Evolutionary conservation across 2,888 invertebrate species (phyloP).

Genomic region (Meliscaeva auricollis): DNA sequence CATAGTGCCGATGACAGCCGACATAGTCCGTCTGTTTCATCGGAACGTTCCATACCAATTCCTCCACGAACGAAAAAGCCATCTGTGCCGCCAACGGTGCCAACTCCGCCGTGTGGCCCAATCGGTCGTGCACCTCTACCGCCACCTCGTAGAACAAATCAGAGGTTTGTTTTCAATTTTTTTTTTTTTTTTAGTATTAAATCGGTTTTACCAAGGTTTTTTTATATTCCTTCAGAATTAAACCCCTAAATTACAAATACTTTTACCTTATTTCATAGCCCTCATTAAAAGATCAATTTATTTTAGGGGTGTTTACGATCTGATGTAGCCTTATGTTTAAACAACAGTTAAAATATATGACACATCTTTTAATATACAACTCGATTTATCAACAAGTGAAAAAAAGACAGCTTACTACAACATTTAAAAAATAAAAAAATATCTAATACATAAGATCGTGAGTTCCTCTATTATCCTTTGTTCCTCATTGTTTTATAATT

Average conservation of each 20-base stretch:
- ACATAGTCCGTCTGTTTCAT: conserved; percentile 81
- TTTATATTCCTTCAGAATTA: neutral
- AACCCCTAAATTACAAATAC: neutral
- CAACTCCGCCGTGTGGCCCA: conserved; percentile 75
- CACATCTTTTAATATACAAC: too few species aligned
- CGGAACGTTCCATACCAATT: conserved; percentile 80
- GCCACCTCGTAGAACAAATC: conserved; percentile 82
- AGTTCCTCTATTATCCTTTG: too few species aligned
- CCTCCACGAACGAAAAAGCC: conserved; percentile 81
- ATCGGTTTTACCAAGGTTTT: conserved; percentile 31
- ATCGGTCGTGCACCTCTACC: conserved; percentile 81
- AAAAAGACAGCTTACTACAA: too few species aligned
- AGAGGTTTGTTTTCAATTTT: conserved; percentile 80
- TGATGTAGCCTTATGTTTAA: neutral
- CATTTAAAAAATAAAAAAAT: too few species aligned
- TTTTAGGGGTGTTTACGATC: neutral
- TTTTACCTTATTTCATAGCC: neutral
- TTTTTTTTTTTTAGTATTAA: conserved; percentile 53
- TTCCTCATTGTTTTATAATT: too few species aligned
- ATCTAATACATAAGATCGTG: too few species aligned
- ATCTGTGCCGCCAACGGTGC: conserved; percentile 77
- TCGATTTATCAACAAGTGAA: too few species aligned
- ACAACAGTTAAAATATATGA: too few species aligned
- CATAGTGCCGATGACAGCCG: conserved; percentile 79
- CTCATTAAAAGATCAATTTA: neutral